Evolutionary conservation across 92 coral and sea anemone genomes (phyloP), one percentile per base, ranked within the genome.

Genomic region (Palythoa heliodiscus): DNA sequence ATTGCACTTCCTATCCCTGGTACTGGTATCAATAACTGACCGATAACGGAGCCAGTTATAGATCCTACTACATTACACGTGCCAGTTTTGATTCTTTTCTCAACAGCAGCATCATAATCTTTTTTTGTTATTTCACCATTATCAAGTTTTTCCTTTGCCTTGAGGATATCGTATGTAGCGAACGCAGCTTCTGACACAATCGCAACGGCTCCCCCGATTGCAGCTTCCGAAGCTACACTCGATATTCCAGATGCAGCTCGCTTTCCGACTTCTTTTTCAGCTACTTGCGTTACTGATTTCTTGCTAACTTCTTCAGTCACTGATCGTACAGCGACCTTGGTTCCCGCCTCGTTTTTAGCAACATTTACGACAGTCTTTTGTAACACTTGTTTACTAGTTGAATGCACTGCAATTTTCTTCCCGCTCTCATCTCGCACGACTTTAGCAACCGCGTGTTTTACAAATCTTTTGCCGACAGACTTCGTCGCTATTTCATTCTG

Each of bases 11-110:
- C 87, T 11, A 54, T 14, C 1, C 38, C 7, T 24, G 90, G 90
- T 61, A 82, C 35, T 35, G 90, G 90, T 38, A 83, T 75, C 16
- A 75, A 19, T 15, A 39, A 24, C 86, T 75, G 90, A 37, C 77
- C 84, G 5, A 88, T 3, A 37, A 47, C 78, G 14, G 72, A 50
- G 48, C 90, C 90, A 20, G 37, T 25, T 7, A 75, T 8, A 9
- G 73, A 68, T 8, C 83, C 84, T 43, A 58, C 25, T 19, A 70
- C 73, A 58, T 48, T 86, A n/a, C 80, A 75, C 50, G n/a, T 52
- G 39, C 83, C 88, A 39, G 76, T 50, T 19, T 64, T 66, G 55
- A 61, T 7, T 76, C 88, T 63, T 68, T 87, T 87, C 47, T 10
- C 38, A 50, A 20, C 4, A 11, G 77, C 77, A 23, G 74, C 55